These are phyloP conservation scores for Diarsia rubi DNA, from an alignment of 2,888 invertebrate species.

Conservation along the genomic window DNA sequence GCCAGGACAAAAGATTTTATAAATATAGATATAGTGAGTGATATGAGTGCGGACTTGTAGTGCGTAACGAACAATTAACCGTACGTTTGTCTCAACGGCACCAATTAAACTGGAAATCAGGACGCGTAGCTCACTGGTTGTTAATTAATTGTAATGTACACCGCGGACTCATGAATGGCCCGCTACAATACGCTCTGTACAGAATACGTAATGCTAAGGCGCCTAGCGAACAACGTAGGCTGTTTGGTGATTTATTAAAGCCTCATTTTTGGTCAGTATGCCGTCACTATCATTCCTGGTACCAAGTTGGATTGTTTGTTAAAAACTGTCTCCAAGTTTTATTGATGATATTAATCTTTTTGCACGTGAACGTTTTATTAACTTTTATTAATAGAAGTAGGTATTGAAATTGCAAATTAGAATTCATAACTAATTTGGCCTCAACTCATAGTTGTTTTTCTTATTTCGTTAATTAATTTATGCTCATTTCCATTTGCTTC, in stretches of 20 bases:
- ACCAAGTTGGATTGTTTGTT: slow-evolving; percentile 55
- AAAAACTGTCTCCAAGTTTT: slow-evolving; percentile 36
- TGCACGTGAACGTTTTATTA: slow-evolving; percentile 32
- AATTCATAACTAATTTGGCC: not conserved
- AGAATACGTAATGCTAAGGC: slow-evolving; percentile 75
- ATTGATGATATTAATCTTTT: slow-evolving; percentile 47
- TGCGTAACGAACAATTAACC: slow-evolving; percentile 68
- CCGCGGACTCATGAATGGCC: slow-evolving; percentile 77
- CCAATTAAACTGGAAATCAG: slow-evolving; percentile 78
- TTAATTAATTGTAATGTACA: slow-evolving; percentile 82
- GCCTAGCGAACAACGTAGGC: slow-evolving; percentile 50
- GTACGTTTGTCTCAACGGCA: slow-evolving; percentile 66
- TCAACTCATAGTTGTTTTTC: slow-evolving; percentile 6
- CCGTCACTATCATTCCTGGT: slow-evolving; percentile 66
- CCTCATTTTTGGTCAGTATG: slow-evolving; percentile 63
- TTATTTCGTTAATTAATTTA: slow-evolving; percentile 28
- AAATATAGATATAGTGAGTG: not conserved
- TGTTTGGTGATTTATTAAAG: slow-evolving; percentile 72
- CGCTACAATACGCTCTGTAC: slow-evolving; percentile 73
- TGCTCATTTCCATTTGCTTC: slow-evolving; percentile 14
- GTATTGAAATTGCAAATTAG: slow-evolving; percentile 29
- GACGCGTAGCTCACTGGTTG: slow-evolving; percentile 71
- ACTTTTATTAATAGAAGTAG: not conserved
- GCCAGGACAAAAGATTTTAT: not conserved
- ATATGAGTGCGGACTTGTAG: slow-evolving; percentile 33